Conservation (phyloP, 2,888 invertebrate genomes). For the Microplitis deprimator region DNA sequence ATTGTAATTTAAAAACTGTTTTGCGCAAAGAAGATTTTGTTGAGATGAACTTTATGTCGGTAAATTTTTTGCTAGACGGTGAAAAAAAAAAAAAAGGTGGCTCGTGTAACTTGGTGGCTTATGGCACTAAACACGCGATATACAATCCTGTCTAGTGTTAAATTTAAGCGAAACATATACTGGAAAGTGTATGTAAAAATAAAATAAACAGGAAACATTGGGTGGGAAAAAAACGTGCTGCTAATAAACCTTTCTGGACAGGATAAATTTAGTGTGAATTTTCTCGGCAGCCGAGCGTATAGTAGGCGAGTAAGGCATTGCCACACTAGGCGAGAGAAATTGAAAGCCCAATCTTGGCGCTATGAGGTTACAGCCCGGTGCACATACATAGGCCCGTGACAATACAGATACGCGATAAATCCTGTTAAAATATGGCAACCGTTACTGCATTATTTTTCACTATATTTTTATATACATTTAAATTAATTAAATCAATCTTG, state of each 20-base stretch:
- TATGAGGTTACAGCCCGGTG: conserved; percentile 8
- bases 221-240: neutral
- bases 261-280: conserved; percentile 15
- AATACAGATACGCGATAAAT: conserved; percentile 9
- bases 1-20: too few relatives aligned
- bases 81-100: too few relatives aligned
- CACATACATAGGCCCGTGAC: neutral
- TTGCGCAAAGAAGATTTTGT: too few relatives aligned
- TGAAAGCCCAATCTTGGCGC: conserved; percentile 7
- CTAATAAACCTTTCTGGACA: conserved; percentile 17
- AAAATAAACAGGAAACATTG: neutral
- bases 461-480: neutral
- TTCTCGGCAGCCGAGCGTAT: neutral
- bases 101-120: too few relatives aligned
- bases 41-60: too few relatives aligned
- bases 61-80: too few relatives aligned
- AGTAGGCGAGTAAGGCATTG: neutral
- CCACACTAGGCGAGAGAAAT: neutral
- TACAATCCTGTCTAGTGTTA: neutral
- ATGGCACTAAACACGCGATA: neutral
- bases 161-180: neutral
- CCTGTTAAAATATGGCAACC: neutral
- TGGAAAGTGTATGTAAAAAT: neutral
- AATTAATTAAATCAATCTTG: neutral
- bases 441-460: neutral